Percentiles rank a stretch among this genome's conserved stretches.
Conservation (phyloP, 1,140 invertebrate species). For the Orius insidiosus region DNA sequence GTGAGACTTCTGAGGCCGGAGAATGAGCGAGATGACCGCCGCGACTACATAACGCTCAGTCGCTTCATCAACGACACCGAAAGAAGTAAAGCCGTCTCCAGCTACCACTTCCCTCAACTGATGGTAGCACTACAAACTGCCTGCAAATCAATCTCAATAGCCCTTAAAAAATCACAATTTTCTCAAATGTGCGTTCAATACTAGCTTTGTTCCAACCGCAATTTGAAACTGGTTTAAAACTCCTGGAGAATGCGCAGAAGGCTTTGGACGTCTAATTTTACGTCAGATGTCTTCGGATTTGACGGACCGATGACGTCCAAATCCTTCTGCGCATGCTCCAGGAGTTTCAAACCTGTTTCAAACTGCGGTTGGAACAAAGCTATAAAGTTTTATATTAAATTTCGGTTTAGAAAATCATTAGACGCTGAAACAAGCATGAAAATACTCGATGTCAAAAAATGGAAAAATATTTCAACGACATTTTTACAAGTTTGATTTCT, state of each 20-base stretch:
- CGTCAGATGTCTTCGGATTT: no score
- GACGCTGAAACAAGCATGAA: neutral
- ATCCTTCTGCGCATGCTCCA: no score
- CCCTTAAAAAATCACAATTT: slow-evolving; percentile 4
- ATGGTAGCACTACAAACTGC: slow-evolving; percentile 6
- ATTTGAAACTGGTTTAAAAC: no score
- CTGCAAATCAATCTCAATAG: slow-evolving; percentile 2
- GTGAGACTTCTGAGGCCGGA: no score
- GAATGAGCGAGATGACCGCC: no score
- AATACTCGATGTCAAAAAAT: neutral
- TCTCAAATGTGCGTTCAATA: slow-evolving; percentile 3
- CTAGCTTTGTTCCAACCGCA: neutral
- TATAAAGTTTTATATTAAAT: neutral
- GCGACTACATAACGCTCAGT: no score
- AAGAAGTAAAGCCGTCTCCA: neutral
- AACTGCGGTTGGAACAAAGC: no score
- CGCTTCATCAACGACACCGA: slow-evolving; percentile 6
- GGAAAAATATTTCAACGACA: slow-evolving; percentile 6
- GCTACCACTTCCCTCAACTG: slow-evolving; percentile 6
- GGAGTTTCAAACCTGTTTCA: no score
- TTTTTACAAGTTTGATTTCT: slow-evolving; percentile 3
- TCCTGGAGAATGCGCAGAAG: neutral
- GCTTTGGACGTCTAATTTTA: neutral
- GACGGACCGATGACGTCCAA: no score
- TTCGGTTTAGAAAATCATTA: neutral